Base-by-base conservation (phyloP, 2,797 vertebrate genomes). In the Spinus olivaceus region DNA sequence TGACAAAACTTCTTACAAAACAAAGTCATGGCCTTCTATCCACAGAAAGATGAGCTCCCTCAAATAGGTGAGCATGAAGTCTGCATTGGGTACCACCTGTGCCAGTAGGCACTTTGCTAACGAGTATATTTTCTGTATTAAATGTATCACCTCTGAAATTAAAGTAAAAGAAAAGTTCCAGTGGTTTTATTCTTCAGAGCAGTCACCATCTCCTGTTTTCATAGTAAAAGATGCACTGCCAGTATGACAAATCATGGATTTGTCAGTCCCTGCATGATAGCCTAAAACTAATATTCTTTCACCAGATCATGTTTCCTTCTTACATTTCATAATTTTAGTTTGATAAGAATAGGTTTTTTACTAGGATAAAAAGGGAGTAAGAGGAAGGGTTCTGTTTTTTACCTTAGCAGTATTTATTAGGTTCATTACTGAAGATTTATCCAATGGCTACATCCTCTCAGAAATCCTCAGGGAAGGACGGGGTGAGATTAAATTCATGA, bases 271-370 rank as follows among this genome's bases (percentile, higher is more conserved):
- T 63, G 32, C 44, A 23, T 71, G 30, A 28, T 71, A 67, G 63
- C 39, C 81, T 86, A 95, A 96, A 94, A 84, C 22, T 65, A 77
- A 88, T 96, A 95, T 96, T 76, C 69, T 92, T 94, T 92, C 50
- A 69, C 10, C 47, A 42, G 12, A 72, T 94, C 35, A 49, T 64
- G 35, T 90, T 76, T 83, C 21, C 47, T 90, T 90, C 32, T 61
- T 71, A 73, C 4, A 35, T 42, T 60, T 54, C 5, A 18, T 35
- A 65, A 8, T 60, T 86, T 76, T 89, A 54, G n/a, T 51, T 66
- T 88, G 4, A 20, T 81, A 85, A 21, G 67, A 92, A 46, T 32
- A 35, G 3, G 1, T 4, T 33, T 78, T 87, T 61, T 64, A 53
- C 14, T 46, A 19, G 16, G 17, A 57, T 39, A 72, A 57, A 37